Percentiles rank a stretch among this genome's conserved stretches.
Conservation (phyloP, 1,140 invertebrate species). For the Sycobia sp. region DNA sequence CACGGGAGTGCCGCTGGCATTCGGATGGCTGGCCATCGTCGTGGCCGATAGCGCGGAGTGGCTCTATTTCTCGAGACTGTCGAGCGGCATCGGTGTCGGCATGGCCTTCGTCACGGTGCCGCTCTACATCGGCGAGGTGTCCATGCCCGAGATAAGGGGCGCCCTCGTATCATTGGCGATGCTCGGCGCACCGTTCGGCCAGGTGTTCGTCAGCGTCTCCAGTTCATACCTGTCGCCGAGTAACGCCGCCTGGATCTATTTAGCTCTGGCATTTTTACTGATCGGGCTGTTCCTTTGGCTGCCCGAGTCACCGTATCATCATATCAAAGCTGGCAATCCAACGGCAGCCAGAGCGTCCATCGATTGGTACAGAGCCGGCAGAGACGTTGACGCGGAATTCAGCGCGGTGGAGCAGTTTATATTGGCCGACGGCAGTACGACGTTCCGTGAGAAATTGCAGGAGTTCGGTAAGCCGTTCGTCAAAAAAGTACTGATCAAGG, state of each 20-base stretch:
- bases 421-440: background rate
- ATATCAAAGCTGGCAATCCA: conserved; percentile 62
- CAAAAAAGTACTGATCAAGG: conserved; percentile 68
- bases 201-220: conserved; percentile 70
- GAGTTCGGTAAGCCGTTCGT: conserved; percentile 15
- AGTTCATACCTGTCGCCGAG: conserved; percentile 67
- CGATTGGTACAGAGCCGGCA: conserved; percentile 30
- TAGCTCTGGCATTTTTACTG: conserved; percentile 74
- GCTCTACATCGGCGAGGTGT: conserved; percentile 70
- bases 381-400: conserved; percentile 20
- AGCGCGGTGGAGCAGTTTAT: conserved; percentile 29
- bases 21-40: conserved; percentile 68
- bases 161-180: conserved; percentile 68
- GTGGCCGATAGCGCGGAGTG: conserved; percentile 58
- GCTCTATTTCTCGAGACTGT: conserved; percentile 63
- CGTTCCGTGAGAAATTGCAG: conserved; percentile 11
- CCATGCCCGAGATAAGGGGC: conserved; percentile 68
- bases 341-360: conserved; percentile 65
- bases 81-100: conserved; percentile 70
- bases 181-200: conserved; percentile 65
- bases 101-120: conserved; percentile 71
- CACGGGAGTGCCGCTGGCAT: conserved; percentile 65
- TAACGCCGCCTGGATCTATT: conserved; percentile 64
- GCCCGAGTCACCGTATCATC: conserved; percentile 76
- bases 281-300: conserved; percentile 69